Base-by-base conservation (phyloP, 64 coral and sea anemone genomes). In the Stylophora pistillata region DNA sequence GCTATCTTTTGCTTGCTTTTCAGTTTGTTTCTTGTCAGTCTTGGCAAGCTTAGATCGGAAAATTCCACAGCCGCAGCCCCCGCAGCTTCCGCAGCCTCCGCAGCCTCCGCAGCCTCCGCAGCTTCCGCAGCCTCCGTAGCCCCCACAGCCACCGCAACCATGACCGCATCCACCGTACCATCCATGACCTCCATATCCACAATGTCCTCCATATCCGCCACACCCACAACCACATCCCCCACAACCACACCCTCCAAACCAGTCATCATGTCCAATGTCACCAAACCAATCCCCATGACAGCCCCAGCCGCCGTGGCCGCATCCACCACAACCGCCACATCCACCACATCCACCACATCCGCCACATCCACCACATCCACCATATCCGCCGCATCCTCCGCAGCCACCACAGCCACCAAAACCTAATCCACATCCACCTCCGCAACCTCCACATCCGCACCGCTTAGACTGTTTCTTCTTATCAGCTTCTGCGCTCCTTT, bases 371-470 rank as follows among this genome's bases (percentile, higher is more conserved):
- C 92, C 79, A 25, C 80, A 77, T 9, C 64, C 74, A 20, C 83
- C 34, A 20, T 41, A 54, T 7, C 60, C 58, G 9, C 58, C 55
- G 5, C 73, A 34, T 55, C 90, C 82, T 34, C 33, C 31, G 21
- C 53, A 73, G 18, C 74, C 87, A 17, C 76, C 77, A 10, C 78
- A 85, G 30, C 15, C 81, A 11, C 73, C 53, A 30, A 12, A 87
- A 4, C 78, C 78, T 26, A n/a, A n/a, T n/a, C n/a, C n/a, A n/a
- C n/a, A n/a, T n/a, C 87, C 78, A 58, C 55, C 71, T 21, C 87
- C 92, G 73, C 92, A 83, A 55, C 91, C 91, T n/a, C 86, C 86
- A 78, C 82, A 76, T 6, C 92, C 87, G 73, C 92, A 93, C 37
- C 91, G 77, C 77, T 93, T 93, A 47, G 69, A 73, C 25, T 93